These are phyloP conservation scores for Xiphophorus couchianus DNA, from an alignment of 2,113 vertebrate species.

Conservation along the genomic window DNA sequence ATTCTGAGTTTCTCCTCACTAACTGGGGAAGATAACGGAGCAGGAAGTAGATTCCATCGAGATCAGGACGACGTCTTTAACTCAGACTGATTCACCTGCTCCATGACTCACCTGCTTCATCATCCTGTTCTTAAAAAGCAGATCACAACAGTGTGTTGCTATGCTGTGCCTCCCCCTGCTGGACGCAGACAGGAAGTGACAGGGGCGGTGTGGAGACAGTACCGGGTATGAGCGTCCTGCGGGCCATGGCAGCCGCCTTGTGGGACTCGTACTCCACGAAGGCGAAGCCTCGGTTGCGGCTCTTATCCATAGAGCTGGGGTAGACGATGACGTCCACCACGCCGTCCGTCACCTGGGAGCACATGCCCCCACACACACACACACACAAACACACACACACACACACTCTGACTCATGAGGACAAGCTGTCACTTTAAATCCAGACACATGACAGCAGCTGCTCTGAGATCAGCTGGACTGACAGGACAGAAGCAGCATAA, in stretches of 20 bases:
- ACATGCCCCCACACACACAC: neutral
- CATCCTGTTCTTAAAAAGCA: neutral
- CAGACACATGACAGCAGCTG: too few species aligned
- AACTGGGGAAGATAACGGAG: too few species aligned
- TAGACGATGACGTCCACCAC: conserved; percentile 95
- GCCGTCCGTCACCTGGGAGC: conserved; percentile 86
- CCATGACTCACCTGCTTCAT: neutral
- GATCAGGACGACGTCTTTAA: too few species aligned
- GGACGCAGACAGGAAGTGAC: conserved; percentile 10
- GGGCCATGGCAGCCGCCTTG: conserved; percentile 94
- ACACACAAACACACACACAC: neutral
- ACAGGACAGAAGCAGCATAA: too few species aligned
- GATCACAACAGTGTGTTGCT: neutral
- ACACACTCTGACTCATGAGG: neutral
- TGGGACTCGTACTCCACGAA: conserved; percentile 96
- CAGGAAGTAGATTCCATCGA: too few species aligned
- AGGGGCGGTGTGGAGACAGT: conserved; percentile 3
- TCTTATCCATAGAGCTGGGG: conserved; percentile 89
- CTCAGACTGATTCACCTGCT: too few species aligned
- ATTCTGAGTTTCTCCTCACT: too few species aligned
- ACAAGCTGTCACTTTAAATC: too few species aligned
- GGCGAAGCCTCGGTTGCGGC: conserved; percentile 93
- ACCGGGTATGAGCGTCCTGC: conserved; percentile 92
- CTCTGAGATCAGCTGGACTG: too few species aligned
- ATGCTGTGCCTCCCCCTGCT: conserved; percentile 49